Evolutionary conservation across 2,113 vertebrate genomes (phyloP).

Genomic region (Tor tambroides): DNA sequence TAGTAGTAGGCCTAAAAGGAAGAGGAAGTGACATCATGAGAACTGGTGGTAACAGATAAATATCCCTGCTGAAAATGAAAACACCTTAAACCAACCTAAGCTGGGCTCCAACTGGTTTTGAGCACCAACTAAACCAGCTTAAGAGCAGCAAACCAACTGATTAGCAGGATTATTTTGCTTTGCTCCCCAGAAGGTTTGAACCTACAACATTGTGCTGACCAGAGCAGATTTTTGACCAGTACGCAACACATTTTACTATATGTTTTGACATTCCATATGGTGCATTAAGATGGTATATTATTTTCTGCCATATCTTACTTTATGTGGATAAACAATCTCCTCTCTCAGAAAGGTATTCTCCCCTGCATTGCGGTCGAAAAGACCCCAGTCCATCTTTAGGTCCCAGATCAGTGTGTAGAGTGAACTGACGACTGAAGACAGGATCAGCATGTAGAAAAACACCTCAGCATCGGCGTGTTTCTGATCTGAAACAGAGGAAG

Average conservation of each 20-base stretch:
- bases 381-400: conserved; percentile 99
- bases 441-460: conserved; percentile 96
- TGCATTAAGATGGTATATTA: neutral
- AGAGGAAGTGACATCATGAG: conserved; percentile 31
- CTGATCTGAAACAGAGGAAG: conserved; percentile 78
- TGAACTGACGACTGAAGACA: conserved; percentile 90
- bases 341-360: conserved; percentile 98
- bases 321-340: conserved; percentile 98
- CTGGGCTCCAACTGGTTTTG: neutral
- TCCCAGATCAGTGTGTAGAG: conserved; percentile 98
- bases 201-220: neutral
- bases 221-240: neutral
- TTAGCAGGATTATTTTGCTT: neutral
- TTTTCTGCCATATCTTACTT: conserved; percentile 75
- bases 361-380: conserved; percentile 95
- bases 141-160: neutral
- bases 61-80: neutral
- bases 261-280: neutral
- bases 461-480: conserved; percentile 83
- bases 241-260: neutral
- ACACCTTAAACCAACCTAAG: neutral
- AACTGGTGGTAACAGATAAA: neutral
- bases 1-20: conserved; percentile 95
- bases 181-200: neutral
- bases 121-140: neutral